Percentiles rank a stretch among this genome's conserved stretches.
phyloP scores from a whole-genome alignment of 2,888 invertebrate genomes.

The Dolomedes plantarius region DNA sequence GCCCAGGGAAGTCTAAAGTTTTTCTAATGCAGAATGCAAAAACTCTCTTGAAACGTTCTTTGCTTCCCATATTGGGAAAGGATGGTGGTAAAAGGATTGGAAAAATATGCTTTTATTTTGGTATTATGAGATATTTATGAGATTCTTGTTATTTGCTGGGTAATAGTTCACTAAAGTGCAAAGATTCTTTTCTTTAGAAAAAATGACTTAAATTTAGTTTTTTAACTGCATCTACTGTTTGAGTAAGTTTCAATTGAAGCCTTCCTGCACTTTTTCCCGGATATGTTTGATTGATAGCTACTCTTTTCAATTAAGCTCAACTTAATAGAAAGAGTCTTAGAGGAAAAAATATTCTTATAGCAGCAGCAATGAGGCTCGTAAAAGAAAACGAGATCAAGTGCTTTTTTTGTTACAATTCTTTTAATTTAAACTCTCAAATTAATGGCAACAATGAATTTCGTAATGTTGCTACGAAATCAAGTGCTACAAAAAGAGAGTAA shows the following conservation, averaged over 20 bases:
- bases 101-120: no score
- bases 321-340: background rate
- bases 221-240: no score
- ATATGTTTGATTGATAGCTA: no score
- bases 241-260: no score
- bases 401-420: background rate
- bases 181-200: no score
- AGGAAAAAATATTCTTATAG: background rate
- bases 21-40: background rate
- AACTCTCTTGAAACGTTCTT: background rate
- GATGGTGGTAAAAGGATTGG: no score
- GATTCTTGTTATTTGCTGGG: no score
- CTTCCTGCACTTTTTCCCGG: no score
- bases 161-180: no score
- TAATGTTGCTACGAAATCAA: background rate
- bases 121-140: no score
- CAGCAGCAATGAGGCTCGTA: constrained; percentile 1
- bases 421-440: background rate
- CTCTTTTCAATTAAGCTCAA: background rate
- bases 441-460: constrained; percentile 3
- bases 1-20: background rate
- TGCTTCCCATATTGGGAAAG: background rate
- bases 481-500: background rate
- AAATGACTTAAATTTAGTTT: no score
- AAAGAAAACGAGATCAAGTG: constrained; percentile 1